A percentile compares a stretch with the other conserved stretches of the same genome.
phyloP scores from a whole-genome alignment of 2,888 invertebrate genomes.

The Cosmia trapezina region DNA sequence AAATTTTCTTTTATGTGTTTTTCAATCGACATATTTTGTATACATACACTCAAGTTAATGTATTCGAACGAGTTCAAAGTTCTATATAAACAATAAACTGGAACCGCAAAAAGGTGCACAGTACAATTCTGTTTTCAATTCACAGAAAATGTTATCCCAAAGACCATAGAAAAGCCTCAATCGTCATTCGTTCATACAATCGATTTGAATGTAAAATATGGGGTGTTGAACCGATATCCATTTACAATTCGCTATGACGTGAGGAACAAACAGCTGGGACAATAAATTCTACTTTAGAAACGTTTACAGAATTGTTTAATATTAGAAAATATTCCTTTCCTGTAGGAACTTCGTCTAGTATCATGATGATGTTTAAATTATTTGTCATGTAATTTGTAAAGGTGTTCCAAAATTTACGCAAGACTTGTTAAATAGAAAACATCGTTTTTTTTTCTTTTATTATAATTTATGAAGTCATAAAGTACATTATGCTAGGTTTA shows the following conservation, averaged over 20 bases:
- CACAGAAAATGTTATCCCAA: conserved; percentile 51
- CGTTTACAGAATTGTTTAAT: conserved; percentile 34
- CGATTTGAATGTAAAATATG: conserved; percentile 73
- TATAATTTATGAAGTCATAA: too few species aligned
- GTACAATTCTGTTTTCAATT: conserved; percentile 35
- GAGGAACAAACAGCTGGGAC: conserved; percentile 65
- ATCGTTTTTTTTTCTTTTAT: too few species aligned
- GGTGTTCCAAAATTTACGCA: too few species aligned
- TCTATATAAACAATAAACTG: conserved; percentile 17
- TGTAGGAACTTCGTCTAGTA: conserved; percentile 2
- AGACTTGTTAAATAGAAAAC: too few species aligned
- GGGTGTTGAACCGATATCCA: conserved; percentile 73
- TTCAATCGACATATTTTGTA: neutral
- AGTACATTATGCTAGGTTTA: too few species aligned
- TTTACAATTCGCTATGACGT: conserved; percentile 69
- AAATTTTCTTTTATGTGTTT: conserved; percentile 16
- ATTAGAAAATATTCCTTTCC: conserved; percentile 34
- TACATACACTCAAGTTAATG: conserved; percentile 10
- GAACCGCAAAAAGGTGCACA: conserved; percentile 18
- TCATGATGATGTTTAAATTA: conserved; percentile 12
- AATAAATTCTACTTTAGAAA: conserved; percentile 37
- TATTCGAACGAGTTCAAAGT: conserved; percentile 21
- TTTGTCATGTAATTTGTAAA: neutral
- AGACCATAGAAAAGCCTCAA: conserved; percentile 54
- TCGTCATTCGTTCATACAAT: conserved; percentile 62